Conservation (phyloP, 1,140 invertebrate genomes). For the Magallana ariakensis region DNA sequence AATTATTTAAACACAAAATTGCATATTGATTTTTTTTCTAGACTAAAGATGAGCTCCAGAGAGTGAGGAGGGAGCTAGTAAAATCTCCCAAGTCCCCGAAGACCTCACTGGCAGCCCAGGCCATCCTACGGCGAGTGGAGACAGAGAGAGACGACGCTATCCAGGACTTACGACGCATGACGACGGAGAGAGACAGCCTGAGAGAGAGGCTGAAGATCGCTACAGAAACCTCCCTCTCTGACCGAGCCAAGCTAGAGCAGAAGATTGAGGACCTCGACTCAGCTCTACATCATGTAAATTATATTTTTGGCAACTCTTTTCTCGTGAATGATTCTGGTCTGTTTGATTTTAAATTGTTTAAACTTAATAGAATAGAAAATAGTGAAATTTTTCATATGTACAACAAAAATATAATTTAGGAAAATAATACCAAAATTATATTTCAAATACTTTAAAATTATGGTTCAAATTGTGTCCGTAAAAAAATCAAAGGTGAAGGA, state of each 20-base stretch:
- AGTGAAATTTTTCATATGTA: too few relatives aligned
- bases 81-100: conserved; percentile 77
- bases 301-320: not conserved
- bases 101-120: conserved; percentile 78
- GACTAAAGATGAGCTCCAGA: conserved; percentile 77
- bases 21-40: conserved; percentile 47
- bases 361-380: too few relatives aligned
- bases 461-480: too few relatives aligned
- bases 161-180: conserved; percentile 74
- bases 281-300: conserved; percentile 48
- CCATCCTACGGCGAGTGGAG: conserved; percentile 78
- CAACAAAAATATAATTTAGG: too few relatives aligned
- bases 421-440: too few relatives aligned
- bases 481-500: too few relatives aligned
- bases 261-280: conserved; percentile 76
- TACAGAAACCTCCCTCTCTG: conserved; percentile 81
- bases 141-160: conserved; percentile 78
- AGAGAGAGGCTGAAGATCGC: conserved; percentile 80
- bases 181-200: conserved; percentile 78
- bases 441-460: too few relatives aligned
- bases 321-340: not conserved
- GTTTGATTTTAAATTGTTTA: too few relatives aligned
- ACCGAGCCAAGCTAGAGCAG: conserved; percentile 79
- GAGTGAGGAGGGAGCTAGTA: conserved; percentile 74
- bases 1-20: too few relatives aligned